Base-by-base conservation (phyloP, 2,113 vertebrate species). In the Nothobranchius kuhntae region DNA sequence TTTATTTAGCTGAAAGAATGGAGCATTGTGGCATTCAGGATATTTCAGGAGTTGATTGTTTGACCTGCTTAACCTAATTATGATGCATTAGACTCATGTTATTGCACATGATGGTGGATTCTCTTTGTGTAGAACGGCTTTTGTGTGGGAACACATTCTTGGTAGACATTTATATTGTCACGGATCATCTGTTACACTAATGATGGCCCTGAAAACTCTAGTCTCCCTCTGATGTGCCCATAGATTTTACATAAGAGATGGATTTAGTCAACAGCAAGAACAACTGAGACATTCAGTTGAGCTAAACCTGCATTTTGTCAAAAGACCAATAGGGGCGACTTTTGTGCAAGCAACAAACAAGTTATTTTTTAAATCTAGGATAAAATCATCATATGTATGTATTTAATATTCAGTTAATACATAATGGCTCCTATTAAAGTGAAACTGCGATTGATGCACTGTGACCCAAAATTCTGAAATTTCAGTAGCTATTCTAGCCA, bases 61-160 rank as follows among this genome's bases (percentile, higher is more conserved):
- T 72, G 83, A 82, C 85, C 82, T 59, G 50, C 65, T 77, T 67
- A 77, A 84, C 75, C 66, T 80, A 68, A 88, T 86, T 75, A 87
- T 75, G 72, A 80, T 55, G 53, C 57, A 80, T 78, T 82, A 61
- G 54, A 57, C 56, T 58, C 24, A 2, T 63, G 24, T 78, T 77
- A 77, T 73, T 69, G 50, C 56, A 68, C 52, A 71, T 72, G 79
- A 70, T 47, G 52, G 64, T 63, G 54, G 45, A 40, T 74, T 64
- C 26, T 68, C 46, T 60, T 13, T 13, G 40, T 56, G 56, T 56
- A 21, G 45, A 45, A 30, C 46, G n/a, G 50, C 50, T 38, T 63
- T 17, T 35, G 30, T 42, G 50, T 61, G 60, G 48, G 15, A 44
- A 61, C 52, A 51, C 59, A 52, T 21, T 65, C 21, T 63, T 48